phyloP scores from a whole-genome alignment of 1,140 invertebrate species.

The Anthonomus grandis region DNA sequence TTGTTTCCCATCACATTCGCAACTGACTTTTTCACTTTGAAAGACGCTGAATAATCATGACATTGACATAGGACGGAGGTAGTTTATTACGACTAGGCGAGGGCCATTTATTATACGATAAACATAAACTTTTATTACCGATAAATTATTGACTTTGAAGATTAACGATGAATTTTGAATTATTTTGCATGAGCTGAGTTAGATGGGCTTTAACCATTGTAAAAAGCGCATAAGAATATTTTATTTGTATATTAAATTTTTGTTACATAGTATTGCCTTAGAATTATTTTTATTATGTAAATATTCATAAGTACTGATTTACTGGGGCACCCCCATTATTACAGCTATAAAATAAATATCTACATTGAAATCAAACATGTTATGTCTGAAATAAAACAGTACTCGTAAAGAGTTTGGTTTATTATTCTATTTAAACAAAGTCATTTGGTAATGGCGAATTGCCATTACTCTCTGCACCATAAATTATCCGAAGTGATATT shows the following conservation, averaged over 20 bases:
- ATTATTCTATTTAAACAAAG: slow-evolving; percentile 26
- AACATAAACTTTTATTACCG: slow-evolving; percentile 9
- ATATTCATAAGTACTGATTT: too few species aligned
- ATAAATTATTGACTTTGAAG: slow-evolving; percentile 11
- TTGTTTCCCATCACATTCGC: too few species aligned
- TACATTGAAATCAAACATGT: too few species aligned
- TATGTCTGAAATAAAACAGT: slow-evolving; percentile 12
- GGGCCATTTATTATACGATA: slow-evolving; percentile 6
- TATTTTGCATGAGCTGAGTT: slow-evolving; percentile 1
- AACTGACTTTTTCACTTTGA: too few species aligned
- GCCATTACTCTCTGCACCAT: slow-evolving; percentile 23
- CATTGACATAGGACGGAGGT: slow-evolving; percentile 2
- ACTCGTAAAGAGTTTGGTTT: slow-evolving; percentile 6
- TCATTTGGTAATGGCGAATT: slow-evolving; percentile 27
- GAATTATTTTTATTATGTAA: too few species aligned
- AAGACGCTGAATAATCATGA: too few species aligned
- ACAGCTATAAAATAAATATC: too few species aligned
- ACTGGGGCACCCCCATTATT: too few species aligned
- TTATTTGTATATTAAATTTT: too few species aligned
- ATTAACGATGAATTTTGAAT: slow-evolving; percentile 1
- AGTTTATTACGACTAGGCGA: slow-evolving; percentile 9
- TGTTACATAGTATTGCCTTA: too few species aligned
- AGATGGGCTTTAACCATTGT: too few species aligned
- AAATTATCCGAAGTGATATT: slow-evolving; percentile 26
- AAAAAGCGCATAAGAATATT: too few species aligned